Evolutionary conservation across 2,797 vertebrate genomes (phyloP).

Genomic region (Myotis vivesi): DNA sequence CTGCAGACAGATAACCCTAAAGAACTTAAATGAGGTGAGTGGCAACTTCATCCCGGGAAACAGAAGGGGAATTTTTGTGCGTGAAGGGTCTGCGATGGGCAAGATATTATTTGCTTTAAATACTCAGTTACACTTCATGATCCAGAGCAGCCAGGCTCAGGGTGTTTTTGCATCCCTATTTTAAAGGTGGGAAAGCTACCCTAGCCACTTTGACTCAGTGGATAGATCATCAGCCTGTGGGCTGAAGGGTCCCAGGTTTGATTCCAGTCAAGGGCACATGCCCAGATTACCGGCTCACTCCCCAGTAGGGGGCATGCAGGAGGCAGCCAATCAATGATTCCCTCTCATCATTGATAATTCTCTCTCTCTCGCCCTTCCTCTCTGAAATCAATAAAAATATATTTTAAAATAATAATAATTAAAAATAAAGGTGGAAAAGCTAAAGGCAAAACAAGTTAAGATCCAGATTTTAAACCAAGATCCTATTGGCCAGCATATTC

Average conservation of each 20-base stretch:
- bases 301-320: too few species aligned
- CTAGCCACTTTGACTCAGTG: too few species aligned
- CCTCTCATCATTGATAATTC: too few species aligned
- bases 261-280: too few species aligned
- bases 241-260: too few species aligned
- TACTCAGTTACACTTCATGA: neutral
- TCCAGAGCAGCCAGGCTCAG: neutral
- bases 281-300: too few species aligned
- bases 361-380: too few species aligned
- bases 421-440: neutral
- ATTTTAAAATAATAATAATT: too few species aligned
- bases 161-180: neutral
- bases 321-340: too few species aligned
- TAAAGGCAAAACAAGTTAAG: neutral
- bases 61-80: neutral
- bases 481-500: too few species aligned
- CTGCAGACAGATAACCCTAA: conserved; percentile 77
- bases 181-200: neutral
- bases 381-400: too few species aligned
- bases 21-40: conserved; percentile 79
- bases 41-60: neutral
- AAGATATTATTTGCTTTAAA: neutral
- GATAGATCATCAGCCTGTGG: too few species aligned
- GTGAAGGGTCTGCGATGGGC: neutral
- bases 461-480: neutral